Evolutionary conservation across 2,797 vertebrate genomes (phyloP).

Genomic region (Acrossocheilus wenchowensis): DNA sequence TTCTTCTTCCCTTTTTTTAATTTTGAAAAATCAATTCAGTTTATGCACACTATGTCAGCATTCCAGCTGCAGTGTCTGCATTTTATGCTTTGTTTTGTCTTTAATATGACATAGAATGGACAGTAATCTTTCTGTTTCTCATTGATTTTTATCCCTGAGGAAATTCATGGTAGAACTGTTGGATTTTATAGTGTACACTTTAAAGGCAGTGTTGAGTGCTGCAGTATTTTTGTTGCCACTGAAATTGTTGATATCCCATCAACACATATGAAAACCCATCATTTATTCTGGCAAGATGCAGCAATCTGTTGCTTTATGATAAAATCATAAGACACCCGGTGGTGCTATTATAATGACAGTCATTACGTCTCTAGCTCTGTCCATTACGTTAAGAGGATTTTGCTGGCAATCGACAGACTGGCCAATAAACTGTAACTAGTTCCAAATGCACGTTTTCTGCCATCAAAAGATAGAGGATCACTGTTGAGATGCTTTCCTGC

Average conservation of each 20-base stretch:
- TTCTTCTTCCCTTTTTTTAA: slow-evolving; percentile 9
- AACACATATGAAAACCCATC: slow-evolving; percentile 24
- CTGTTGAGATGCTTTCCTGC: background rate
- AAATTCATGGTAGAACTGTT: background rate
- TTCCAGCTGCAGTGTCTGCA: slow-evolving; percentile 9
- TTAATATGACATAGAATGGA: background rate
- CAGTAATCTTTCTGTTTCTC: background rate
- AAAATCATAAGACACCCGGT: slow-evolving; percentile 15
- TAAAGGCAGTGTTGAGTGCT: background rate
- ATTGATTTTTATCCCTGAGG: background rate
- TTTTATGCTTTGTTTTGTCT: slow-evolving; percentile 18
- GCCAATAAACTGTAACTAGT: background rate
- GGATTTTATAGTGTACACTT: background rate
- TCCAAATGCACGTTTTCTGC: background rate
- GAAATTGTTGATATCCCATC: slow-evolving; percentile 8
- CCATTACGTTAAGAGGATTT: slow-evolving; percentile 4
- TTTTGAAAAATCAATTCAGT: slow-evolving; percentile 9
- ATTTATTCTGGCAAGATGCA: slow-evolving; percentile 3
- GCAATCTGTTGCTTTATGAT: slow-evolving; percentile 29
- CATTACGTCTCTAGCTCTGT: slow-evolving; percentile 6
- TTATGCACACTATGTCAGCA: slow-evolving; percentile 15
- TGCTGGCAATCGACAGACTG: background rate
- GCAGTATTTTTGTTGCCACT: background rate
- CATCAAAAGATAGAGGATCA: background rate
- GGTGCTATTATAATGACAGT: slow-evolving; percentile 28